phyloP scores from a whole-genome alignment of 2,888 invertebrate genomes.

The Latrodectus hesperus region DNA sequence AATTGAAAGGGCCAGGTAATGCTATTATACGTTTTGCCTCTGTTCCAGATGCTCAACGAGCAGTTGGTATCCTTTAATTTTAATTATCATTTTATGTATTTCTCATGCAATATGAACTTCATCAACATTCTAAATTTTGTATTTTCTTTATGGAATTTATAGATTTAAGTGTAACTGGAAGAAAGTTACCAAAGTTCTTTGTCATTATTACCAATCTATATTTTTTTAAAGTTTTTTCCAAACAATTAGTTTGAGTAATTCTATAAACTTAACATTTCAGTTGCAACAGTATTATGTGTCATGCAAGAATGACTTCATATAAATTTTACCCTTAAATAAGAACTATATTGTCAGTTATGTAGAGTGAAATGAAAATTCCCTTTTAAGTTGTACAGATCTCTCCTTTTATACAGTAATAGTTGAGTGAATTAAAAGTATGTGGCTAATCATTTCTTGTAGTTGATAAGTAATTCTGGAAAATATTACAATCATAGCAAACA shows the following conservation, averaged over 20 bases:
- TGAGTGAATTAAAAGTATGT: no score
- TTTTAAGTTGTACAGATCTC: no score
- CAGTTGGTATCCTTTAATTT: conserved; percentile 66
- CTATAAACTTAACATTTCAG: neutral
- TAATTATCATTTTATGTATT: neutral
- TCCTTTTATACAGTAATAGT: no score
- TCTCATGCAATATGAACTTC: no score
- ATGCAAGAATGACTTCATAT: no score
- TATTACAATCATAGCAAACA: no score
- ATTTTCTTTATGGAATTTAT: neutral
- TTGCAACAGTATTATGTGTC: neutral
- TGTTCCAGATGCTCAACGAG: conserved; percentile 70
- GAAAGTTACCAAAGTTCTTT: neutral
- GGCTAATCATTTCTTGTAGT: no score
- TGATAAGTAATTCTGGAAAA: no score
- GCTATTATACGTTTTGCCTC: conserved; percentile 68
- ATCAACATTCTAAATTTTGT: neutral
- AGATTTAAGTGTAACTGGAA: neutral
- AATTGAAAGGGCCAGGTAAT: conserved; percentile 70
- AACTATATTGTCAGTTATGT: no score
- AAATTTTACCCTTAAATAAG: no score
- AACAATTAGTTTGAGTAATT: neutral
- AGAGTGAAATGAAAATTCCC: no score
- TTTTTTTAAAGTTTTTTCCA: neutral
- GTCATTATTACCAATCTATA: neutral